A percentile compares a stretch with the other conserved stretches of the same genome.
phyloP scores from a whole-genome alignment of 2,797 vertebrate genomes.

The Yasuhikotakia modesta region DNA sequence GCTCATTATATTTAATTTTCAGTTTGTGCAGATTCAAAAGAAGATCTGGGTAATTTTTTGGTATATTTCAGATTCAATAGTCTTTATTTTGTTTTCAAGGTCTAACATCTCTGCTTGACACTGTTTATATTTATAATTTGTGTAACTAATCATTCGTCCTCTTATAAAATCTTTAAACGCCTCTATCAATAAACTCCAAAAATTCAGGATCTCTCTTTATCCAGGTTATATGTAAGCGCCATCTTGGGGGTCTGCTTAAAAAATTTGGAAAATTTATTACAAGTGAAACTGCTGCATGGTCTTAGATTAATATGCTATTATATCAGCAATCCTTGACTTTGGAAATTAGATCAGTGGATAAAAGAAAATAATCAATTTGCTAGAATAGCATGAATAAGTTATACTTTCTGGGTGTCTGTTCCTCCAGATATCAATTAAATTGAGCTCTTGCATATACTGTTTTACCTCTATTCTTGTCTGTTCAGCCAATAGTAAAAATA shows the following conservation, averaged over 20 bases:
- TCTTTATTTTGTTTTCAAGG: too few species aligned
- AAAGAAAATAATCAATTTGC: slow-evolving; percentile 44
- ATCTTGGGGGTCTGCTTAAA: background rate
- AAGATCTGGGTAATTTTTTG: too few species aligned
- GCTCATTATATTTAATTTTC: too few species aligned
- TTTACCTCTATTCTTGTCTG: slow-evolving; percentile 17
- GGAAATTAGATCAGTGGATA: background rate
- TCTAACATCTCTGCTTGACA: too few species aligned
- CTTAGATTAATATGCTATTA: slow-evolving; percentile 39
- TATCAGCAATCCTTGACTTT: slow-evolving; percentile 35
- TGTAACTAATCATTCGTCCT: background rate
- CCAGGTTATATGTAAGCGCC: too few species aligned
- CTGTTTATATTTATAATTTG: background rate
- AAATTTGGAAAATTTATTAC: slow-evolving; percentile 15
- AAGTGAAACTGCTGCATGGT: slow-evolving; percentile 21
- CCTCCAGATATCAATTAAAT: background rate
- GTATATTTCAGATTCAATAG: too few species aligned
- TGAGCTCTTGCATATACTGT: slow-evolving; percentile 6
- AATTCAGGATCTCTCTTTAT: background rate
- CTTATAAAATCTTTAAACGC: too few species aligned
- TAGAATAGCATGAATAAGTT: slow-evolving; percentile 39
- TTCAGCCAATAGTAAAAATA: background rate
- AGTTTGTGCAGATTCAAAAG: too few species aligned
- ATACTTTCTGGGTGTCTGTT: background rate
- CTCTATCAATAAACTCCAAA: slow-evolving; percentile 1